Conservation (phyloP, 2,113 vertebrate species). For the Dromiciops gliroides region DNA sequence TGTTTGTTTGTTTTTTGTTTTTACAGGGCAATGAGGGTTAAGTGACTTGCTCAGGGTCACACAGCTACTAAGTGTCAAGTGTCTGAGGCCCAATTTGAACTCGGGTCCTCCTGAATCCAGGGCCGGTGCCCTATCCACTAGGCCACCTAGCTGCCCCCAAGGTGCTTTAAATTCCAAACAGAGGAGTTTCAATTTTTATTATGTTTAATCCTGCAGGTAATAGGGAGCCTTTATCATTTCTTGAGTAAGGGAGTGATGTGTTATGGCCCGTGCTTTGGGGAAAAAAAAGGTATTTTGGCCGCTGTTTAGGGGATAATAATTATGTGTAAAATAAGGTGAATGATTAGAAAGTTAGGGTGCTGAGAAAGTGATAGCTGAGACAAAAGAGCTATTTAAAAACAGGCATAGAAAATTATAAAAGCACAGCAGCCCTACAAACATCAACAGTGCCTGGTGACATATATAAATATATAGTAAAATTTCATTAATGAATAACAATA, state of each 20-base stretch:
- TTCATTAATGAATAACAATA: background rate
- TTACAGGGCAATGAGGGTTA: too few species aligned
- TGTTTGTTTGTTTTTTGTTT: too few species aligned
- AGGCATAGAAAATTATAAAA: background rate
- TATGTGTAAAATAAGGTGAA: background rate
- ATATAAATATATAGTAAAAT: too few species aligned
- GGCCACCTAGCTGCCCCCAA: too few species aligned
- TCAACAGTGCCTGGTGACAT: background rate
- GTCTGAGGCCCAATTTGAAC: too few species aligned
- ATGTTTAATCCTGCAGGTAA: background rate
- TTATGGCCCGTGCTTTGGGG: background rate
- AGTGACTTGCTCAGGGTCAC: too few species aligned
- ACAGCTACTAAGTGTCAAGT: too few species aligned
- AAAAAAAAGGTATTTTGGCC: accelerated
- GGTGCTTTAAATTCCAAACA: background rate
- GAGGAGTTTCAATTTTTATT: background rate
- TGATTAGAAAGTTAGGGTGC: background rate
- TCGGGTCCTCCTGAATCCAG: too few species aligned
- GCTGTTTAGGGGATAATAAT: background rate
- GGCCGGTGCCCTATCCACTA: too few species aligned
- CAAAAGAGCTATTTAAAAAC: background rate
- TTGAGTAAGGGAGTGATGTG: background rate
- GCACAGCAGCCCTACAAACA: background rate
- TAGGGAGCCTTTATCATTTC: background rate
- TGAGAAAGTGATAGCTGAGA: background rate